These are phyloP conservation scores for Lasioglossum calceatum DNA, from an alignment of 2,888 invertebrate species.

Conservation along the genomic window DNA sequence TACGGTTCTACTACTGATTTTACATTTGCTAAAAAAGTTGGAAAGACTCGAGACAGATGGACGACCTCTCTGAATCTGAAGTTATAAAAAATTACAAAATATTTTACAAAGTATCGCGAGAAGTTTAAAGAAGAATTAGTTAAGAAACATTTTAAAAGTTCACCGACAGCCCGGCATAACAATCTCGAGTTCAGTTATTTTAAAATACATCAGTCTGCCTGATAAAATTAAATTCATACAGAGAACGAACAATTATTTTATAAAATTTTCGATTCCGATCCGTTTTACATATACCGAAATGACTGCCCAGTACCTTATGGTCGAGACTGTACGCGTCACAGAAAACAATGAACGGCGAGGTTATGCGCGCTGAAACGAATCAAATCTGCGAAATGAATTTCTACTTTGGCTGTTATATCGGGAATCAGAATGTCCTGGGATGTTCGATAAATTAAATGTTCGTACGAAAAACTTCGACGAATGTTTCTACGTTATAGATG, in stretches of 20 bases:
- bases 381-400: neutral
- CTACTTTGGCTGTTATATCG: neutral
- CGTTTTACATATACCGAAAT: neutral
- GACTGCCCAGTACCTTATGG: neutral
- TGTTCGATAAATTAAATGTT: neutral
- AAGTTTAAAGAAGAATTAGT: neutral
- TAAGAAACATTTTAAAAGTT: neutral
- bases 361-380: neutral
- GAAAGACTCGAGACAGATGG: neutral
- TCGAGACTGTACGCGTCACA: neutral
- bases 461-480: neutral
- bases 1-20: too few relatives aligned
- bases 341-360: neutral
- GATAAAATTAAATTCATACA: too few relatives aligned
- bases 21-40: neutral
- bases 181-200: neutral
- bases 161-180: neutral
- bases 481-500: neutral
- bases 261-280: neutral
- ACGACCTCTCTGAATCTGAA: neutral
- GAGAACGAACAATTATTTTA: neutral
- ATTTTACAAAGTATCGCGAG: neutral
- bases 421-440: neutral
- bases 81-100: neutral
- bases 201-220: too few relatives aligned